Percentiles rank a stretch among this genome's conserved stretches.
These are phyloP conservation scores for Augochlora pura DNA, from an alignment of 1,140 invertebrate genomes.

Conservation along the genomic window DNA sequence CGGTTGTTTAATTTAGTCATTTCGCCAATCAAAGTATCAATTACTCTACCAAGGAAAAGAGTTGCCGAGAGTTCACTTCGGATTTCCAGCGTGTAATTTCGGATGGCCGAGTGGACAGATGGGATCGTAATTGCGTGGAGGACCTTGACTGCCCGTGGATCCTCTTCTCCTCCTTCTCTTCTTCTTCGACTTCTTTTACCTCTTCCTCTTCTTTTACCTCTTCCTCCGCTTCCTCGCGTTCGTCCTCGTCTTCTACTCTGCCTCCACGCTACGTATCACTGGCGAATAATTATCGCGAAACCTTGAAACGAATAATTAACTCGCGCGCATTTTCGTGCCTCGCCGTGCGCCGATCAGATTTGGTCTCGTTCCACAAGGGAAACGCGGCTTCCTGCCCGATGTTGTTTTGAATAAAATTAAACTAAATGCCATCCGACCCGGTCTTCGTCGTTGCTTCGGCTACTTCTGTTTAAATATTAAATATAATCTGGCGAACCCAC, in stretches of 20 bases:
- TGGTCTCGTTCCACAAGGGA: background rate
- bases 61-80: background rate
- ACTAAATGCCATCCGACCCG: too few species aligned
- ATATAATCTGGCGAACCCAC: too few species aligned
- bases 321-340: background rate
- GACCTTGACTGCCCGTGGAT: slow-evolving; percentile 11
- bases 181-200: too few species aligned
- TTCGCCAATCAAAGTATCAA: slow-evolving; percentile 38
- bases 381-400: background rate
- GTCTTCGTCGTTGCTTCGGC: too few species aligned
- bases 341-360: too few species aligned
- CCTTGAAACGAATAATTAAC: slow-evolving; percentile 11
- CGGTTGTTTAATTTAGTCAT: slow-evolving; percentile 39
- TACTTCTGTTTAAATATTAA: too few species aligned
- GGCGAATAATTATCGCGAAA: background rate
- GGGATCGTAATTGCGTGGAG: slow-evolving; percentile 32
- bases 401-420: too few species aligned
- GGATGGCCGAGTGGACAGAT: slow-evolving; percentile 32
- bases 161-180: too few species aligned
- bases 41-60: slow-evolving; percentile 6
- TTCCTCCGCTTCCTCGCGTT: too few species aligned
- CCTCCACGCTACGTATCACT: background rate
- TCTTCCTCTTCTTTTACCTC: too few species aligned
- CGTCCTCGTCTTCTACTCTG: too few species aligned
- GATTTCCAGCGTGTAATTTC: slow-evolving; percentile 41